These are phyloP conservation scores for Gopherus evgoodei DNA, from an alignment of 2,113 vertebrate species.

Conservation along the genomic window DNA sequence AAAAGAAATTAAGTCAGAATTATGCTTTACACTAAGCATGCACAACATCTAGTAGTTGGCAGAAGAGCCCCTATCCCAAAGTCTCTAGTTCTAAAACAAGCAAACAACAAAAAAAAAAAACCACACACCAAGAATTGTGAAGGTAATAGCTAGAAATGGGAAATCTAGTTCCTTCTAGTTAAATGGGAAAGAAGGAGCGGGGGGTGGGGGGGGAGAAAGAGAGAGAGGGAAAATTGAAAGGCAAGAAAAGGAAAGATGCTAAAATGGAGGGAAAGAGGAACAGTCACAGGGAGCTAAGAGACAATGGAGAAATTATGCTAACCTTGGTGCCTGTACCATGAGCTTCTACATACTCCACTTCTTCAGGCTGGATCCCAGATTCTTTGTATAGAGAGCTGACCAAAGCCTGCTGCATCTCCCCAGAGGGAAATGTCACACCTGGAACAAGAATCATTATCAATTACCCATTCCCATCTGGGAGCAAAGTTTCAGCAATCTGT, in stretches of 20 bases:
- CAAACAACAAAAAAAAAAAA: neutral
- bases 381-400: constrained; percentile 85
- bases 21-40: neutral
- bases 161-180: neutral
- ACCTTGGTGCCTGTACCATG: constrained; percentile 98
- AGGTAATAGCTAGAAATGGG: neutral
- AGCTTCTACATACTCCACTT: constrained; percentile 94
- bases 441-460: neutral
- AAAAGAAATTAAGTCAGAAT: neutral
- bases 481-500: neutral
- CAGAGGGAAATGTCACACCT: constrained; percentile 97
- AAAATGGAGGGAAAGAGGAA: neutral
- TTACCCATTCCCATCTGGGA: neutral
- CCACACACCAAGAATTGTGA: neutral
- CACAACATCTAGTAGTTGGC: neutral
- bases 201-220: neutral
- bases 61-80: neutral
- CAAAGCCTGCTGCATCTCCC: constrained; percentile 87
- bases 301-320: neutral
- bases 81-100: neutral
- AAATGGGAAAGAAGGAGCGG: neutral
- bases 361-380: constrained; percentile 76
- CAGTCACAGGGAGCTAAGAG: neutral
- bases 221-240: neutral
- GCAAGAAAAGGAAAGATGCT: neutral